phyloP scores from a whole-genome alignment of 2,113 vertebrate genomes.

The Cebus imitator region DNA sequence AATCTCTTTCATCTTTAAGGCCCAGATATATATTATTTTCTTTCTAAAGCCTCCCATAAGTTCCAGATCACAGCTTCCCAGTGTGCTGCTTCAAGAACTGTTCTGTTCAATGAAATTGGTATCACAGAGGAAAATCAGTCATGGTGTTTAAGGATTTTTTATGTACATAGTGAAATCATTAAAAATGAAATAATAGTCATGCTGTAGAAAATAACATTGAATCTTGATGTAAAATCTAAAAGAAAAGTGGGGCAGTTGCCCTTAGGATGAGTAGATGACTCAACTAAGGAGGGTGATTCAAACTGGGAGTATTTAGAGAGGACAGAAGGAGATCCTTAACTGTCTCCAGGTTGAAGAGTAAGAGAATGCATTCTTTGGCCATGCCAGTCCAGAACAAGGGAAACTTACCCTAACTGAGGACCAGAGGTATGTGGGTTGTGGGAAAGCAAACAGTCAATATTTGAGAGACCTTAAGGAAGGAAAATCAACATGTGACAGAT shows the following conservation, averaged over 20 bases:
- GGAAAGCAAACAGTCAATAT: neutral
- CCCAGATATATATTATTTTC: neutral
- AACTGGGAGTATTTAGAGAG: neutral
- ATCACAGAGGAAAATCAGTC: neutral
- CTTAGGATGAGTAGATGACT: neutral
- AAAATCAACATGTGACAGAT: neutral
- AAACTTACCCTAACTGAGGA: neutral
- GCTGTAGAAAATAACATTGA: neutral
- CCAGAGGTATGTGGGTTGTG: rapidly evolving
- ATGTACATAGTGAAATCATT: neutral
- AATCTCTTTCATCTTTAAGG: neutral
- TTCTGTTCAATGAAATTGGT: neutral
- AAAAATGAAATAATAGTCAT: neutral
- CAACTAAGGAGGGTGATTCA: neutral
- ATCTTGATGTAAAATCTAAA: neutral
- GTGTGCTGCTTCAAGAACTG: neutral
- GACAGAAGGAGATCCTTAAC: neutral
- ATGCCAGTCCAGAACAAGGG: neutral
- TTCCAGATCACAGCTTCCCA: neutral
- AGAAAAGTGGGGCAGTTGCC: neutral
- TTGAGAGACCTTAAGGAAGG: neutral
- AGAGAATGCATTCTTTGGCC: neutral
- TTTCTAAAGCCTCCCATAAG: neutral
- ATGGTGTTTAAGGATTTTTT: neutral
- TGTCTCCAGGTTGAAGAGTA: neutral